A percentile compares a stretch with the other conserved stretches of the same genome.
These are phyloP conservation scores for Phyllotreta striolata DNA, from an alignment of 2,888 invertebrate genomes.

Conservation along the genomic window DNA sequence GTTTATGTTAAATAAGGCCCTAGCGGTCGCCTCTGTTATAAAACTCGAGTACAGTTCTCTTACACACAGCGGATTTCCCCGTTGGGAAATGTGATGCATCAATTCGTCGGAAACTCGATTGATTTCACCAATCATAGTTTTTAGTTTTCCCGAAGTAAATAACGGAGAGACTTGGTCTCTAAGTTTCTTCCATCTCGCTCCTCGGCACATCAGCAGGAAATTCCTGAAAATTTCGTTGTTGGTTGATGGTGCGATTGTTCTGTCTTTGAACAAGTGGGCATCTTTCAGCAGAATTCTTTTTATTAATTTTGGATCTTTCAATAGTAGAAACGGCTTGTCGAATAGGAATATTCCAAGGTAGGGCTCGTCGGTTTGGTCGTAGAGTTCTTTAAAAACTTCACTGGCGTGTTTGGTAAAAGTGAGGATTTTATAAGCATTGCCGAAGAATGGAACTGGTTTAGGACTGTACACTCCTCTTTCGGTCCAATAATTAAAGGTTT, in stretches of 20 bases:
- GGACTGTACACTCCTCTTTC: conserved; percentile 43
- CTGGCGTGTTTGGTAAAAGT: conserved; percentile 36
- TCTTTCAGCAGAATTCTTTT: conserved; percentile 62
- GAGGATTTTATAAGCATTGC: conserved; percentile 42
- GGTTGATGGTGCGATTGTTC: conserved; percentile 59
- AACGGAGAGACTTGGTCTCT: conserved; percentile 65
- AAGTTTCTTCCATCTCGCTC: conserved; percentile 64
- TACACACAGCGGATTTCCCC: conserved; percentile 43
- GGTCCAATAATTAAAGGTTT: conserved; percentile 48
- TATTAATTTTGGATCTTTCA: conserved; percentile 62
- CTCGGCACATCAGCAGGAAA: conserved; percentile 60
- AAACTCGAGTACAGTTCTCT: conserved; percentile 57
- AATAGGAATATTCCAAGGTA: conserved; percentile 64
- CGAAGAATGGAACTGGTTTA: conserved; percentile 47
- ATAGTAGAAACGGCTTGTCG: conserved; percentile 61
- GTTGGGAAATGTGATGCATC: conserved; percentile 6
- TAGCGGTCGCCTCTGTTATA: conserved; percentile 61
- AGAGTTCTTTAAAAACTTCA: conserved; percentile 34
- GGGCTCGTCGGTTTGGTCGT: conserved; percentile 44
- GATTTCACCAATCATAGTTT: conserved; percentile 63
- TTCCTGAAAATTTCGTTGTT: conserved; percentile 59
- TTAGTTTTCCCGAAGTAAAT: conserved; percentile 66
- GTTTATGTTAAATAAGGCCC: conserved; percentile 61
- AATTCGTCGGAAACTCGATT: conserved; percentile 34
- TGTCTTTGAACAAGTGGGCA: conserved; percentile 62